A percentile compares a stretch with the other conserved stretches of the same genome.
phyloP scores from a whole-genome alignment of 2,113 vertebrate species.

The Tichodroma muraria region DNA sequence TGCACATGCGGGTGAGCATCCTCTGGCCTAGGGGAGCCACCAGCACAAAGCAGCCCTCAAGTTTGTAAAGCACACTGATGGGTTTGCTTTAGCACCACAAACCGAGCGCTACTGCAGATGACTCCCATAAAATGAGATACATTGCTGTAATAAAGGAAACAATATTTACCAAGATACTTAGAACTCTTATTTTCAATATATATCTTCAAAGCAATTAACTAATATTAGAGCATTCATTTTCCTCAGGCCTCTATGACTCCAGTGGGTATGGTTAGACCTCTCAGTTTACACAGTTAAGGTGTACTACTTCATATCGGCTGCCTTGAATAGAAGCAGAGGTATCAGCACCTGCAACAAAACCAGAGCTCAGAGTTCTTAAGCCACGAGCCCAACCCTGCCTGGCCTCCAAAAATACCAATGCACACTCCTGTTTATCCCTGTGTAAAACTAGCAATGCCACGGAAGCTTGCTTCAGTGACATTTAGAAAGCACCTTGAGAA shows the following conservation, averaged over 20 bases:
- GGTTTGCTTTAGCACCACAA: not conserved
- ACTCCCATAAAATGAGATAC: conserved; percentile 23
- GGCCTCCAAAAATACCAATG: not conserved
- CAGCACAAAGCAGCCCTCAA: not conserved
- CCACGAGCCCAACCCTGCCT: not conserved
- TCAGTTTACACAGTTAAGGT: not conserved
- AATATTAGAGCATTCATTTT: conserved; percentile 54
- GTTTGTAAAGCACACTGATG: not conserved
- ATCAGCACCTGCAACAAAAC: not conserved
- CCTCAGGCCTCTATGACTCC: not conserved
- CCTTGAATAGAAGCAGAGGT: not conserved
- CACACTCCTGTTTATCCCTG: not conserved
- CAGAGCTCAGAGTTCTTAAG: not conserved
- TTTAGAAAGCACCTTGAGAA: not conserved
- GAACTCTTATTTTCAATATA: not conserved
- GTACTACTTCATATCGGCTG: not conserved
- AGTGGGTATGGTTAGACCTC: not conserved
- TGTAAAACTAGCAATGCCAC: not conserved
- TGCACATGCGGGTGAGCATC: not conserved
- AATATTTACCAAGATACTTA: conserved; percentile 20
- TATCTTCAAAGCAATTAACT: conserved; percentile 42
- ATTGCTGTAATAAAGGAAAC: conserved; percentile 50
- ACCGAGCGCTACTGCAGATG: not conserved
- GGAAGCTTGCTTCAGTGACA: not conserved
- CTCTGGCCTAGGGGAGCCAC: not conserved